Evolutionary conservation across 1,140 invertebrate genomes (phyloP).

Genomic region (Zaprionus kolodkinae): DNA sequence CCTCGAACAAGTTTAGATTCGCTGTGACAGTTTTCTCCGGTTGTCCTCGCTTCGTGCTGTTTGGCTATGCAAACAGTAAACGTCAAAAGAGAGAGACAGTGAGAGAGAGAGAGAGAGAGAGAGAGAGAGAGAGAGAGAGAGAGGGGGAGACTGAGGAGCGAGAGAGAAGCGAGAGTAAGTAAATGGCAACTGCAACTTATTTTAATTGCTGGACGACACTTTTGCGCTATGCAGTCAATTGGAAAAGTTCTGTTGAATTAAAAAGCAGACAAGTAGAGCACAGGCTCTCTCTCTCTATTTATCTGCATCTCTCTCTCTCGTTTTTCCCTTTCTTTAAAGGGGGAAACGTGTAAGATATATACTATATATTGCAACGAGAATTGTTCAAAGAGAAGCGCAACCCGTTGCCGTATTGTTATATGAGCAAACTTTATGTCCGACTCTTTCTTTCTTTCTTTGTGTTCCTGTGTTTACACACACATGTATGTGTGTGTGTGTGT

Average conservation of each 20-base stretch:
- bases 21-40: constrained; percentile 40
- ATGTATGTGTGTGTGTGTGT: not conserved
- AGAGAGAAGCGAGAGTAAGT: constrained; percentile 44
- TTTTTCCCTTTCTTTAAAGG: not conserved
- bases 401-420: constrained; percentile 50
- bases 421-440: constrained; percentile 26
- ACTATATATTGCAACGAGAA: constrained; percentile 19
- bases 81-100: constrained; percentile 11
- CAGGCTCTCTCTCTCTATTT: not conserved
- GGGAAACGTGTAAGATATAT: constrained; percentile 33
- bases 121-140: no score
- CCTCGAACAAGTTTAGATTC: constrained; percentile 43
- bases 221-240: constrained; percentile 74
- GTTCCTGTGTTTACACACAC: not conserved
- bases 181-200: constrained; percentile 76
- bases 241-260: constrained; percentile 75
- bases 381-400: constrained; percentile 12
- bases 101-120: not conserved
- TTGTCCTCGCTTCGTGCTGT: constrained; percentile 36
- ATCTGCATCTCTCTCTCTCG: not conserved
- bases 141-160: not conserved
- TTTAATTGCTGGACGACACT: constrained; percentile 77
- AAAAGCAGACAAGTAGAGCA: constrained; percentile 46
- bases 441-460: constrained; percentile 7
- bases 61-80: constrained; percentile 60